A percentile compares a stretch with the other conserved stretches of the same genome.
phyloP scores from a whole-genome alignment of 2,888 invertebrate genomes.

The Caenorhabditis sinica region DNA sequence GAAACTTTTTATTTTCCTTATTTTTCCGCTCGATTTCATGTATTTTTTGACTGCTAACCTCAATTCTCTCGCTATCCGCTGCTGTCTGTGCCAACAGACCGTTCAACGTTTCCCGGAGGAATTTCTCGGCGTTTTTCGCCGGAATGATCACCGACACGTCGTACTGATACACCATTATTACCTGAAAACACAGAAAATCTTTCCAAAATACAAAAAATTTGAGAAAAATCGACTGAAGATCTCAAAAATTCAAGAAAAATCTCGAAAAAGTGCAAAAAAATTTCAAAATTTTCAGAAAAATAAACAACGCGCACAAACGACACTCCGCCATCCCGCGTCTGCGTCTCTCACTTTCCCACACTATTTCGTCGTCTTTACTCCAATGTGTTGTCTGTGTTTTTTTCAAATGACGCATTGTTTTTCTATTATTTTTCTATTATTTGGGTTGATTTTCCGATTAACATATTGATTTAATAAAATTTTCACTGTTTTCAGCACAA shows the following conservation, averaged over 20 bases:
- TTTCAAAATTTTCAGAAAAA: slow-evolving; percentile 3
- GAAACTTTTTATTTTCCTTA: too few species aligned
- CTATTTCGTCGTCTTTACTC: background rate
- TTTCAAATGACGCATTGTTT: slow-evolving; percentile 5
- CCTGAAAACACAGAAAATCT: background rate
- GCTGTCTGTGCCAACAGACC: slow-evolving; percentile 72
- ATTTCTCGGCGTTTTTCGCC: slow-evolving; percentile 75
- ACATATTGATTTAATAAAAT: slow-evolving; percentile 1
- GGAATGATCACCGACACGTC: slow-evolving; percentile 76
- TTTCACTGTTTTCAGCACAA: background rate
- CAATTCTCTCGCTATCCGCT: slow-evolving; percentile 18
- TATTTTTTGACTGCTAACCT: slow-evolving; percentile 1
- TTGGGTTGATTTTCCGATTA: background rate
- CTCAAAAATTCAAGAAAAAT: background rate
- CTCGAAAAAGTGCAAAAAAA: background rate
- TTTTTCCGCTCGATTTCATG: too few species aligned
- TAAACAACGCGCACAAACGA: slow-evolving; percentile 17
- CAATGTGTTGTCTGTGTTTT: background rate
- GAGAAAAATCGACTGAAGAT: background rate
- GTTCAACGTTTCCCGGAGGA: slow-evolving; percentile 71
- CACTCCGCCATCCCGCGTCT: slow-evolving; percentile 30
- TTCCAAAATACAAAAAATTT: too few species aligned
- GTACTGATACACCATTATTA: slow-evolving; percentile 23
- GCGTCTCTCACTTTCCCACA: slow-evolving; percentile 16
- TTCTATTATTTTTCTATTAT: slow-evolving; percentile 3